These are phyloP conservation scores for Philereme vetulata DNA, from an alignment of 2,888 invertebrate species.

Conservation along the genomic window DNA sequence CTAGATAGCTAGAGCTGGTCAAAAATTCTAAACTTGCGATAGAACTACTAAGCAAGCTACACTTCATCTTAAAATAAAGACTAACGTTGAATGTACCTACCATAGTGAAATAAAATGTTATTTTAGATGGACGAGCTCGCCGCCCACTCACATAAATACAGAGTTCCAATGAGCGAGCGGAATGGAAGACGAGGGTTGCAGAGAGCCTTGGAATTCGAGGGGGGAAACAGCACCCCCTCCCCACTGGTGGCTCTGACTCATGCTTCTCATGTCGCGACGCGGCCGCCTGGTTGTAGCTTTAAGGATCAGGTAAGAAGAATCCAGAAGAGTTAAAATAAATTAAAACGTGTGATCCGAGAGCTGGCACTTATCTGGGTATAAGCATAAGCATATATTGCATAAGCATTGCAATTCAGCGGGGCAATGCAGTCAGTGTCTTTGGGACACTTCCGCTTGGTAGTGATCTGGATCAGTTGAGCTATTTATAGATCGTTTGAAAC, in stretches of 20 bases:
- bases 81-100: conserved; percentile 32
- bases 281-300: conserved; percentile 68
- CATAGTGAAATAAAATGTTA: conserved; percentile 37
- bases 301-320: conserved; percentile 54
- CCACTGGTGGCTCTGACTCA: conserved; percentile 72
- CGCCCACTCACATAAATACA: conserved; percentile 74
- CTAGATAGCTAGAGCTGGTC: too few relatives aligned
- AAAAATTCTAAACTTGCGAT: too few relatives aligned
- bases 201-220: conserved; percentile 55
- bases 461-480: too few relatives aligned
- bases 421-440: too few relatives aligned
- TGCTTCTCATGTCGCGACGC: conserved; percentile 69
- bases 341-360: too few relatives aligned
- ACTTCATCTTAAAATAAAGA: conserved; percentile 12
- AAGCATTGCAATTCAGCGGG: too few relatives aligned
- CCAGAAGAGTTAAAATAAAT: too few relatives aligned
- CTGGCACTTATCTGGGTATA: too few relatives aligned
- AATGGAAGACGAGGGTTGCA: conserved; percentile 62
- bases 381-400: too few relatives aligned
- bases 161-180: conserved; percentile 68
- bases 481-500: too few relatives aligned
- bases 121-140: conserved; percentile 72
- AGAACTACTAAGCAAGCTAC: too few relatives aligned
- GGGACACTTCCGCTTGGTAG: too few relatives aligned
- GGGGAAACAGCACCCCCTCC: conserved; percentile 56